These are phyloP conservation scores for Plutomurus gul DNA, from an alignment of 1,140 invertebrate genomes.

Conservation along the genomic window DNA sequence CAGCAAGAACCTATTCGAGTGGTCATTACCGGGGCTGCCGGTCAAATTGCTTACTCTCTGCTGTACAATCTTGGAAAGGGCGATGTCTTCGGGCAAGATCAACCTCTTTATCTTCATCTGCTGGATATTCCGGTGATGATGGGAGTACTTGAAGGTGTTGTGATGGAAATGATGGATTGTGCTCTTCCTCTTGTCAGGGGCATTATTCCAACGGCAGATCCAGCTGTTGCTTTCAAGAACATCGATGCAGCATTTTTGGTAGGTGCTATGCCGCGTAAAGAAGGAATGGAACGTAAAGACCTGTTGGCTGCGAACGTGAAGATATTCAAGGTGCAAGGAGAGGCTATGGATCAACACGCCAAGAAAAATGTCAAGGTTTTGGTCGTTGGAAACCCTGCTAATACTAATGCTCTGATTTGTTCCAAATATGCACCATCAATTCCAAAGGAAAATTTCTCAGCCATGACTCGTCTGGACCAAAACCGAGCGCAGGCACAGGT, in stretches of 20 bases:
- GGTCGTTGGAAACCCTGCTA: conserved; percentile 99
- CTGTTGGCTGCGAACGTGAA: conserved; percentile 94
- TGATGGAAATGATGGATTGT: conserved; percentile 96
- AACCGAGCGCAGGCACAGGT: conserved; percentile 89
- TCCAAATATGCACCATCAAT: conserved; percentile 92
- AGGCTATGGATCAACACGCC: conserved; percentile 89
- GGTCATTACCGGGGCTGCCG: conserved; percentile 95
- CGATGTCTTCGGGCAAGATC: conserved; percentile 91
- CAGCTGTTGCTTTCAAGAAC: conserved; percentile 88
- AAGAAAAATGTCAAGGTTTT: conserved; percentile 94
- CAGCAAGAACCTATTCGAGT: conserved; percentile 84
- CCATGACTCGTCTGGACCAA: conserved; percentile 97
- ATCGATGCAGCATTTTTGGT: conserved; percentile 97
- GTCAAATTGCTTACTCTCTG: conserved; percentile 98
- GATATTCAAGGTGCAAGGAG: conserved; percentile 94
- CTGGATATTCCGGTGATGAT: conserved; percentile 96
- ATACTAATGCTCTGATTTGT: conserved; percentile 97
- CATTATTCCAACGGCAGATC: conserved; percentile 84
- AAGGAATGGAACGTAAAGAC: conserved; percentile 99
- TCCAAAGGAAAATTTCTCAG: conserved; percentile 94
- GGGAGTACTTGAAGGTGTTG: conserved; percentile 88
- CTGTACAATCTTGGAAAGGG: conserved; percentile 93
- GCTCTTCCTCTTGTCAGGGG: conserved; percentile 81
- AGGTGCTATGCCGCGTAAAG: conserved; percentile 96
- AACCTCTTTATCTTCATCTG: conserved; percentile 86